Evolutionary conservation across 2,888 invertebrate genomes (phyloP).

Genomic region (Dioctria linearis): DNA sequence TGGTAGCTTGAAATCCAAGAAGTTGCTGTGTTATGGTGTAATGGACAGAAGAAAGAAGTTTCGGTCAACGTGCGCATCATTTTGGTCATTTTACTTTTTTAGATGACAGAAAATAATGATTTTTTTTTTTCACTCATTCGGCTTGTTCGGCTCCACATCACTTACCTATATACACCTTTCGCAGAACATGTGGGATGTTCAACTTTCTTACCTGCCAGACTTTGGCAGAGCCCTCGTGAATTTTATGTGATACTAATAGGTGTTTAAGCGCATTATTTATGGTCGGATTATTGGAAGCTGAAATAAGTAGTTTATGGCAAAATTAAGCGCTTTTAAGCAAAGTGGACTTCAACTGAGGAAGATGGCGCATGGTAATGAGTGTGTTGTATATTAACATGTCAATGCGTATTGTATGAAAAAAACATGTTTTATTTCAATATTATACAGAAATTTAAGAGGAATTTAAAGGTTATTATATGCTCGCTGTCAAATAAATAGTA

Average conservation of each 20-base stretch:
- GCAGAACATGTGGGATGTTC: constrained; percentile 17
- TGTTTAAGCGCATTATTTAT: constrained; percentile 52
- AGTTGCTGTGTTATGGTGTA: not conserved
- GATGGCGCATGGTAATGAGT: constrained; percentile 11
- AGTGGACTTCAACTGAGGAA: not conserved
- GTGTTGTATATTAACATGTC: constrained; percentile 31
- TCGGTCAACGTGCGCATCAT: not conserved
- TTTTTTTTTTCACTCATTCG: not conserved
- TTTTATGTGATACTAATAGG: constrained; percentile 54
- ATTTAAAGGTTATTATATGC: not conserved
- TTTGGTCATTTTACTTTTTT: constrained; percentile 24
- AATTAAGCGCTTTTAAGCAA: constrained; percentile 37
- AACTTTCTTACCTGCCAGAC: not conserved
- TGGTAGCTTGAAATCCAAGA: too few species aligned
- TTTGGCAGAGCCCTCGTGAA: constrained; percentile 12
- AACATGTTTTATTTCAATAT: constrained; percentile 39
- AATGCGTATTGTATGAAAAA: constrained; percentile 9
- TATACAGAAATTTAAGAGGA: constrained; percentile 12
- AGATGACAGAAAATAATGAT: not conserved
- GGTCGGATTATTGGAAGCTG: constrained; percentile 50
- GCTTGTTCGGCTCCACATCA: too few species aligned
- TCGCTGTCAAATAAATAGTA: not conserved
- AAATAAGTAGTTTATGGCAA: constrained; percentile 44
- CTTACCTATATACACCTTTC: not conserved
- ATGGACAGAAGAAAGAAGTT: not conserved